Base-by-base conservation (phyloP, 2,888 invertebrate species). In the Pammene aurita region DNA sequence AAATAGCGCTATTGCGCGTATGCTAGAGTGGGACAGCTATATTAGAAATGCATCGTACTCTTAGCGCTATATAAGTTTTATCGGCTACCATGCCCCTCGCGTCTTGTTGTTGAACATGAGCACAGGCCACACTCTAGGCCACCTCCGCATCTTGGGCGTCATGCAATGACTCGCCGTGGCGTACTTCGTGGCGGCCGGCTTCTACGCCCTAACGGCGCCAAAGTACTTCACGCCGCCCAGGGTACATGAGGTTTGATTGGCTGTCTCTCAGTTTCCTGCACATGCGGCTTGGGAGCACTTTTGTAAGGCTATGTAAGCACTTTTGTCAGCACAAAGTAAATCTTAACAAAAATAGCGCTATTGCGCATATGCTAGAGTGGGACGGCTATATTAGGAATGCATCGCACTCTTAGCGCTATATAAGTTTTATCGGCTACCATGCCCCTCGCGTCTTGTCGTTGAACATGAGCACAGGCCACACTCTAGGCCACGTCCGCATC, bases 101-200 rank as follows among this genome's bases (percentile, higher is more conserved):
- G 2, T 26, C 26, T 26, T 26, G 26, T 4, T 1, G 26, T 26
- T 96, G 63, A 95, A 95, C 79, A 95, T 96, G 0, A 88, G 95
- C 60, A 94, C 93, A 73, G 95, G 95, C 0, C 93, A 95, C 75
- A 85, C 97, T 79, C 81, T 98, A 65, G 93, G 94, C 64, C 92
- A 94, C 66, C 87, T 98, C 72, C 93, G 98, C 55, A 94, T 99
- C 71, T 96, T 97, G 82, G 98, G 98, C 9, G 98, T 99, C 0
- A 89, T 99, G 72, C 98, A 99, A 88, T 93, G 98, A 70, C 96
- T 99, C 78, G 96, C 96, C 0, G 90, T 98, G 26, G 94, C 96
- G 10, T 99, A 98, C 86, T 93, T 98, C 16, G 89, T 97, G 4
- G 95, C 96, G 0, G 96, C 96, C 0, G 89, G 95, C 0, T 86